Base-by-base conservation (phyloP, 2,888 invertebrate genomes). In the Sisyra nigra region DNA sequence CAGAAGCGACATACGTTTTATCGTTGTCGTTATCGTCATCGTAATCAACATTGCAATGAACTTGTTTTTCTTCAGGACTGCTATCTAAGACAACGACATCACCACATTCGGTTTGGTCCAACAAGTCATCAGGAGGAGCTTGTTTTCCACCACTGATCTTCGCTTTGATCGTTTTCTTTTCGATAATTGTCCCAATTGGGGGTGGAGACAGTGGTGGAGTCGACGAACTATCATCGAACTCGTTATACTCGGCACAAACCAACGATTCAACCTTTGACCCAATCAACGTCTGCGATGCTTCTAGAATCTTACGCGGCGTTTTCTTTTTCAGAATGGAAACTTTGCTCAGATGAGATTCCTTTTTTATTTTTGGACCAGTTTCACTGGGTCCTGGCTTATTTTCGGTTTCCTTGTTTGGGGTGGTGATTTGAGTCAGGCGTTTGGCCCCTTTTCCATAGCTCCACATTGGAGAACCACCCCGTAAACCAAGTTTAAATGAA, bases 381-480 rank as follows among this genome's bases (percentile, higher is more conserved):
- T 46, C 48, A 40, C 44, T 47, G 11, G 50, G 36, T 7, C 46
- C 48, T 37, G 49, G 41, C 46, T 50, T 50, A 7, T 24, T 24
- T 14, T 53, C 52, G 17, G 31, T 30, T 11, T 52, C 53, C 45
- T 53, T 49, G 29, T 19, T 38, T 2, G 34, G 15, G 33, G 50
- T 51, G 17, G 58, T 55, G 13, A 57, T 54, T 9, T 56, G 64
- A 52, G 57, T 59, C 42, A 54, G 58, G 49, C 52, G 57, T 52
- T 59, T 67, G 40, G 56, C 63, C 50, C 50, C 67, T 51, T 57
- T 62, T 55, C 58, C 57, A 35, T 58, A 63, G 2, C 65, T 62
- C 78, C 78, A 78, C 63, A 76, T 72, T 1, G 78, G 77, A 0
- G 78, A 70, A 4, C 80, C 80, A 15, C 80, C 80, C 47, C 71